These are phyloP conservation scores for Emys orbicularis DNA, from an alignment of 2,797 vertebrate genomes.

Conservation along the genomic window DNA sequence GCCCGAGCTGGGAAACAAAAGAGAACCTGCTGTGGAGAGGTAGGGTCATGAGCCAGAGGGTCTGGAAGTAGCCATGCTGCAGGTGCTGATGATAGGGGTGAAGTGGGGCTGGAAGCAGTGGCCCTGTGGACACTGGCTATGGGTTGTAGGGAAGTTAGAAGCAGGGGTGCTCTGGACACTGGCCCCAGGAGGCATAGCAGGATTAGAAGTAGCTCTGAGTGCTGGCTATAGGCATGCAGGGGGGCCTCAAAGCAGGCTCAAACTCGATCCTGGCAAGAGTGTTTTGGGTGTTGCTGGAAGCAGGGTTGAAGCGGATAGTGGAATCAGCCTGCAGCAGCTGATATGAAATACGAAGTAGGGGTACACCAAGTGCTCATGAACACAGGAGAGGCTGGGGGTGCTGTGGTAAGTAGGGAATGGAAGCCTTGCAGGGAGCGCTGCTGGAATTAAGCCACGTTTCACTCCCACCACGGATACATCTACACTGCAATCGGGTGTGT, in stretches of 20 bases:
- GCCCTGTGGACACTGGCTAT: background rate
- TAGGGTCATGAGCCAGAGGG: background rate
- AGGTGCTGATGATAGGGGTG: background rate
- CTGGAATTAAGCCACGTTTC: background rate
- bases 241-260: background rate
- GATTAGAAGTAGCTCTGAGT: background rate
- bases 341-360: background rate
- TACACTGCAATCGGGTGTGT: background rate
- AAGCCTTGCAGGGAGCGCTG: background rate
- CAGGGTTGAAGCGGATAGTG: fast-evolving
- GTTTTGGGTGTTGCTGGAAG: background rate
- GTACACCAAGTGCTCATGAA: background rate
- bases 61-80: background rate
- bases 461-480: background rate
- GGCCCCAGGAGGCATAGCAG: fast-evolving
- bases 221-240: background rate
- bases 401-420: background rate
- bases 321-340: background rate
- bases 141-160: background rate
- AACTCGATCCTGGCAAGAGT: background rate
- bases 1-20: background rate
- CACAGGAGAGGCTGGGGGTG: background rate
- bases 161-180: background rate
- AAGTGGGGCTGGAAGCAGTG: background rate
- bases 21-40: background rate